phyloP scores from a whole-genome alignment of 2,797 vertebrate species.

The Saxicola maurus region DNA sequence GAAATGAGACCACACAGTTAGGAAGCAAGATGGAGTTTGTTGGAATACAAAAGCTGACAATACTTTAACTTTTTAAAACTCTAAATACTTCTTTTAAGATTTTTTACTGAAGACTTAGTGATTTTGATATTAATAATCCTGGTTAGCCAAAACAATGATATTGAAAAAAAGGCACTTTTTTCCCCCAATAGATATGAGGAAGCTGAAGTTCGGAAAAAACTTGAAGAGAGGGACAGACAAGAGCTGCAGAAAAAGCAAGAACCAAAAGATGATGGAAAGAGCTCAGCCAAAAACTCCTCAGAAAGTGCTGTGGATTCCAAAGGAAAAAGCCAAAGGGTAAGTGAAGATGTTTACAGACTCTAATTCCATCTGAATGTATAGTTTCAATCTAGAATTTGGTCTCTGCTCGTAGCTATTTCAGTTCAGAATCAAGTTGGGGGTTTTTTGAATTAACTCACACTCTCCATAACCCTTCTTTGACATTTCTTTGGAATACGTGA shows the following conservation, averaged over 20 bases:
- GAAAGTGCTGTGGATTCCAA: slow-evolving; percentile 72
- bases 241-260: slow-evolving; percentile 83
- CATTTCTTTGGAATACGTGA: neutral
- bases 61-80: neutral
- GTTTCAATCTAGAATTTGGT: neutral
- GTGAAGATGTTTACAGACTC: neutral
- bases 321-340: slow-evolving; percentile 84
- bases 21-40: neutral
- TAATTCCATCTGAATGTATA: neutral
- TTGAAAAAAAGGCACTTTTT: neutral
- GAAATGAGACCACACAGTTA: too few relatives aligned
- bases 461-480: neutral
- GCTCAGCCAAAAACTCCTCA: slow-evolving; percentile 60
- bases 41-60: neutral
- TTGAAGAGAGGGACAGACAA: slow-evolving; percentile 91
- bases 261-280: slow-evolving; percentile 73
- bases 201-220: slow-evolving; percentile 90
- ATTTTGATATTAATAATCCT: neutral
- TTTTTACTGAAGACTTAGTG: neutral
- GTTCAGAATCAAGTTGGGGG: accelerated
- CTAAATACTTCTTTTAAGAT: neutral
- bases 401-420: neutral
- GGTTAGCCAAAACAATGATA: neutral
- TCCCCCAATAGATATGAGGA: slow-evolving; percentile 87
- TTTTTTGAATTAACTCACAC: neutral